phyloP scores from a whole-genome alignment of 2,797 vertebrate genomes.

The Garrulus glandarius region DNA sequence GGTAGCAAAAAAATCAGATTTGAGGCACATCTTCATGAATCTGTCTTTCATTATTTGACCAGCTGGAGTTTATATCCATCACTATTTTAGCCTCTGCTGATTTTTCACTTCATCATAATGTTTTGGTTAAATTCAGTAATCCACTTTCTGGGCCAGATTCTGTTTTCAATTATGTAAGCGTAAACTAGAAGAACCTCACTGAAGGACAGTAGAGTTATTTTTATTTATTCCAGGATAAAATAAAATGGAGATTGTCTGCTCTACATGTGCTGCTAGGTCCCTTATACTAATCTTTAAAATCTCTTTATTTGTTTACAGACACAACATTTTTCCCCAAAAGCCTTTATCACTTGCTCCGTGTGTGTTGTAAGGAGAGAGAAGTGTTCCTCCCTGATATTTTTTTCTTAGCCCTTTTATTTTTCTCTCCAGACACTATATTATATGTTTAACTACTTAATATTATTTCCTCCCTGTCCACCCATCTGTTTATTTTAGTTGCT shows the following conservation, averaged over 20 bases:
- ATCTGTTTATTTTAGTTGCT: constrained; percentile 73
- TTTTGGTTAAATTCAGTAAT: constrained; percentile 69
- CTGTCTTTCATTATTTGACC: constrained; percentile 65
- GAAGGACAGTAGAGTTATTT: constrained; percentile 36
- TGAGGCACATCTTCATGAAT: constrained; percentile 50
- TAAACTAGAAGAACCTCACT: constrained; percentile 50
- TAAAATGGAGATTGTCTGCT: constrained; percentile 18
- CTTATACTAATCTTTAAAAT: constrained; percentile 22
- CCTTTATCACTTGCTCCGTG: constrained; percentile 5
- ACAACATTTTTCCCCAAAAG: not conserved
- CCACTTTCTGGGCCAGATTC: constrained; percentile 53
- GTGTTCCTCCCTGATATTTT: constrained; percentile 35
- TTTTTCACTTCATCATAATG: constrained; percentile 66
- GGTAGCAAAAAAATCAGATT: constrained; percentile 38
- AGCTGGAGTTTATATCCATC: constrained; percentile 67
- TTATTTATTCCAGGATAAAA: constrained; percentile 45
- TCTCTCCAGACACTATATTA: constrained; percentile 61
- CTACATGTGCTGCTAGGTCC: not conserved
- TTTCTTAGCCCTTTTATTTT: constrained; percentile 55
- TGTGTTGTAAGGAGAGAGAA: constrained; percentile 33
- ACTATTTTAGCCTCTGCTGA: constrained; percentile 60
- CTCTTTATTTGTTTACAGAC: constrained; percentile 58
- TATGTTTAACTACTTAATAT: constrained; percentile 67
- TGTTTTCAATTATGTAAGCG: constrained; percentile 58
- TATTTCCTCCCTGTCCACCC: constrained; percentile 64